Conservation (phyloP, 1,140 invertebrate species). For the Patella vulgata region DNA sequence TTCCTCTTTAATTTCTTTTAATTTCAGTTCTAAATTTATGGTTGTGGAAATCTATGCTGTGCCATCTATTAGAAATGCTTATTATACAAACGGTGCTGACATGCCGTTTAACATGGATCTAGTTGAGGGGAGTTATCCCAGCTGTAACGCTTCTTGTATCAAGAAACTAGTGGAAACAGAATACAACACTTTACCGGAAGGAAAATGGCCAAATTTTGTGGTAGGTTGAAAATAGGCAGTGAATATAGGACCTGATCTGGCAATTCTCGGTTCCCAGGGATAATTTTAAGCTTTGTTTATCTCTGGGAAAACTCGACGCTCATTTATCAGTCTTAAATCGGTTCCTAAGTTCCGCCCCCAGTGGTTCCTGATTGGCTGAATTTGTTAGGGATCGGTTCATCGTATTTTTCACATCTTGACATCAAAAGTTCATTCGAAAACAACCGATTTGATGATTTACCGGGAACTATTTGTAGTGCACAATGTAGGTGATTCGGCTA, state of each 20-base stretch:
- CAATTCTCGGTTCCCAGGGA: neutral
- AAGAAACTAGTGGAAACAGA: conserved; percentile 8
- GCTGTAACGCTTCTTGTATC: conserved; percentile 14
- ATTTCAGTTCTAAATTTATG: conserved; percentile 73
- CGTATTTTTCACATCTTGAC: no score
- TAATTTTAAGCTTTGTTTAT: no score
- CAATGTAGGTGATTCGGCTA: no score
- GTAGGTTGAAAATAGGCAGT: conserved; percentile 25
- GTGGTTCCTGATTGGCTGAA: no score
- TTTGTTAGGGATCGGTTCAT: no score
- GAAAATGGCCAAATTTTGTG: conserved; percentile 40
- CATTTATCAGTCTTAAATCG: no score
- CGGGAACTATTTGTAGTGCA: no score
- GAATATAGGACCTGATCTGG: conserved; percentile 23
- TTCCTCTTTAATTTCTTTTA: no score
- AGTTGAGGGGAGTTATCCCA: conserved; percentile 1
- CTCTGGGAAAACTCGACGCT: no score
- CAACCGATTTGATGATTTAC: no score
- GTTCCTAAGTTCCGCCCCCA: no score
- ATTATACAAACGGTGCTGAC: conserved; percentile 74
- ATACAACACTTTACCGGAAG: conserved; percentile 18
- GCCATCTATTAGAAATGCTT: conserved; percentile 71
- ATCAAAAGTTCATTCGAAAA: no score
- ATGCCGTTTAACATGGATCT: conserved; percentile 77
- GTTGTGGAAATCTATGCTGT: conserved; percentile 78